These are phyloP conservation scores for Incurvaria masculella DNA, from an alignment of 2,888 invertebrate genomes.

Conservation along the genomic window DNA sequence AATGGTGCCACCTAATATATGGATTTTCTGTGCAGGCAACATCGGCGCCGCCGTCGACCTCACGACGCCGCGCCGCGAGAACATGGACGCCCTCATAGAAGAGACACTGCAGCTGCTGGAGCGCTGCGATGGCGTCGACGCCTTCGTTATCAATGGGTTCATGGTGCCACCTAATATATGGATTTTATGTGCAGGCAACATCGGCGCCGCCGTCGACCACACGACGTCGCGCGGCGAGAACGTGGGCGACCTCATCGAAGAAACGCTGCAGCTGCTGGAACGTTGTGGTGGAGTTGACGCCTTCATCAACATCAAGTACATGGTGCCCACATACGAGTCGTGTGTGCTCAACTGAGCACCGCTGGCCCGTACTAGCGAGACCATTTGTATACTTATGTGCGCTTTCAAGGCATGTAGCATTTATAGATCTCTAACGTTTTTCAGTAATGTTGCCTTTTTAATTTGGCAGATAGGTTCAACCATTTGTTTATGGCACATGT, in stretches of 20 bases:
- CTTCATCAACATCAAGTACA: conserved; percentile 97
- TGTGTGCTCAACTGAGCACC: conserved; percentile 81
- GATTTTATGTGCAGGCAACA: conserved; percentile 82
- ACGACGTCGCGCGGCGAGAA: conserved; percentile 83
- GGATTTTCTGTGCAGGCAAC: no score
- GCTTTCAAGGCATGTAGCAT: no score
- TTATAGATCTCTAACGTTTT: no score
- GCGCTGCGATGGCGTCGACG: conserved; percentile 81
- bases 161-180: no score
- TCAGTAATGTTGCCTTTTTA: no score
- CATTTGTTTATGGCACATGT: no score
- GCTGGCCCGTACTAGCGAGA: no score
- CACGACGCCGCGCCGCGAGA: conserved; percentile 74
- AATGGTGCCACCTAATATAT: no score
- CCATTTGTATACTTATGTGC: no score
- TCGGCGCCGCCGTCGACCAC: conserved; percentile 89
- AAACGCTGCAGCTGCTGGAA: conserved; percentile 89
- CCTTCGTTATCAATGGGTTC: conserved; percentile 89
- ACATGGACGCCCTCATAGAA: conserved; percentile 77
- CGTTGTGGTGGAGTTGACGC: conserved; percentile 93
- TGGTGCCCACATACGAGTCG: conserved; percentile 97
- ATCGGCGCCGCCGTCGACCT: conserved; percentile 84
- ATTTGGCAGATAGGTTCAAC: no score
- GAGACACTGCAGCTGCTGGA: conserved; percentile 82
- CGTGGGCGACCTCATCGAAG: conserved; percentile 87